Conservation (phyloP, 2,888 invertebrate genomes). For the Ashinkailepas kermadecensis region DNA sequence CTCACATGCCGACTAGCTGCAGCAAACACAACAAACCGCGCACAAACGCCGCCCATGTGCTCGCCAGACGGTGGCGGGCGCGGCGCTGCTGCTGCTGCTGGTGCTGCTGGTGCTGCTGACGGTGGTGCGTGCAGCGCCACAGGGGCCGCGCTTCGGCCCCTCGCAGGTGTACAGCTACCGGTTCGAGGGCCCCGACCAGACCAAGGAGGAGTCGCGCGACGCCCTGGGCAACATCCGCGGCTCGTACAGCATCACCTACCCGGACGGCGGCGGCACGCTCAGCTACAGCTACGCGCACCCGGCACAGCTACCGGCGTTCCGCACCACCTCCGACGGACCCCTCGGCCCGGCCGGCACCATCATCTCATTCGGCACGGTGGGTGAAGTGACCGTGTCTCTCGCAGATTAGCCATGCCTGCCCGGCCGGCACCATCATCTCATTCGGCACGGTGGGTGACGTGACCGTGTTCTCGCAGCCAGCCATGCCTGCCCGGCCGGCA, state of each 20-base stretch:
- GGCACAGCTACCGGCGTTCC: background rate
- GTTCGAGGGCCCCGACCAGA: background rate
- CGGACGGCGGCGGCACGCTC: conserved; percentile 1
- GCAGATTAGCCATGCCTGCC: too few species aligned
- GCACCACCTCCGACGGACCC: background rate
- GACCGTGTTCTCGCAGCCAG: too few species aligned
- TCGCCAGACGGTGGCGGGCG: too few species aligned
- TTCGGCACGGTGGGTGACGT: background rate
- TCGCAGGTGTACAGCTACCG: conserved; percentile 5
- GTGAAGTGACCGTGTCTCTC: background rate
- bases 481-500: too few species aligned
- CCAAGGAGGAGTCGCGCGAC: conserved; percentile 17
- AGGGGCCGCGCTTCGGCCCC: background rate
- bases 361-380: background rate
- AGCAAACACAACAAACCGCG: too few species aligned
- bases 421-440: background rate
- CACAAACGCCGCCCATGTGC: too few species aligned
- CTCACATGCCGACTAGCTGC: too few species aligned
- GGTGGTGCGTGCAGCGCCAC: background rate
- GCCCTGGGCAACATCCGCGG: conserved; percentile 2
- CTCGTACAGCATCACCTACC: conserved; percentile 12
- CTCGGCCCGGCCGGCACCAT: conserved; percentile 16
- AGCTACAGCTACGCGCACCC: conserved; percentile 4
- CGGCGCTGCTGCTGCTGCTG: background rate
- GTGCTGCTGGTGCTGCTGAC: background rate